Evolutionary conservation across 2,888 invertebrate genomes (phyloP), one percentile per base, ranked within the genome.

Genomic region (Lithophane leautieri): DNA sequence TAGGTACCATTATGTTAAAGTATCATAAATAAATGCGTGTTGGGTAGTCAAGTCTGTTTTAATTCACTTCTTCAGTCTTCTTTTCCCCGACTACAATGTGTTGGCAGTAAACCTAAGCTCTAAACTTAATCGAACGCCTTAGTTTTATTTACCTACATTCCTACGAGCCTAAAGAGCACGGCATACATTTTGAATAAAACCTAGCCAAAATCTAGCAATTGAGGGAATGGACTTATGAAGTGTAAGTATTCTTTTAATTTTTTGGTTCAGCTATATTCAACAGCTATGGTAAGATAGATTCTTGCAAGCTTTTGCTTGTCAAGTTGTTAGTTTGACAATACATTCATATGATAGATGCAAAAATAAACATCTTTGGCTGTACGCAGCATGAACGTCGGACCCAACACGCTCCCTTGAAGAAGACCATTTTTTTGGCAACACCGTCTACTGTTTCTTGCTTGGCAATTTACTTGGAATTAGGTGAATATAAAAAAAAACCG

Each of bases 21-120:
- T 50, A 75, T 19, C 4, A 34, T 40, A 44, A 74, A 62, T 74
- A 76, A 76, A 74, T 76, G 56, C 25, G 28, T 58, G 75, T 19
- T 58, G 16, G 28, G 47, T 75, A 4, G 22, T 28, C 19, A n/a
- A 78, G 47, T 14, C n/a, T 28, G 28, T 78, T 75, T 75, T 22
- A 75, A 69, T 75, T n/a, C 14, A 40, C 40, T 56, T 7, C 16
- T 44, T 63, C 22, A 25, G 4, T 11, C 16, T 16, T 22, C 25
- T 62, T 52, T 47, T 4, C 19, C 12, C 28, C 12, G 12, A 74
- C 22, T 19, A n/a, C 14, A 6, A 3, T 12, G 25, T 14, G 12
- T 60, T 12, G 22, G 14, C 11, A 2, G 19, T 50, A 50, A 50
- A 50, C 44, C 56, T 4, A 47, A 47, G n/a, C n/a, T 19, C 12